phyloP scores from a whole-genome alignment of 2,797 vertebrate species.

The Geotrypetes seraphini region DNA sequence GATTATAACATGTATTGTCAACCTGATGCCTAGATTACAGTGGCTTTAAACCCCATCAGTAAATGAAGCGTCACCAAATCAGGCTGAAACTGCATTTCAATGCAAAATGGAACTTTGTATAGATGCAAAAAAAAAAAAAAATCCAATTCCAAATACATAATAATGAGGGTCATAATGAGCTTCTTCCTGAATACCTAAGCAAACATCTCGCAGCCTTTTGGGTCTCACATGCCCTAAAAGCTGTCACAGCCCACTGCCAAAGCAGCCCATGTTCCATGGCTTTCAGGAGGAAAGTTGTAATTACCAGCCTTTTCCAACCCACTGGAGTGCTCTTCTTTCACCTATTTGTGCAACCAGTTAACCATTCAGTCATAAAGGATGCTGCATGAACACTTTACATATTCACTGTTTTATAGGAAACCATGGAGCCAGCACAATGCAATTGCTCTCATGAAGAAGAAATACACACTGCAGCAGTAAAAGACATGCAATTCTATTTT shows the following conservation, averaged over 20 bases:
- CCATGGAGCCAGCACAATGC: conserved; percentile 11
- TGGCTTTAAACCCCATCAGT: neutral
- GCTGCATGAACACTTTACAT: conserved; percentile 36
- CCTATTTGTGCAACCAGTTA: conserved; percentile 25
- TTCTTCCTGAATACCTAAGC: conserved; percentile 27
- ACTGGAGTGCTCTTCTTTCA: conserved; percentile 11
- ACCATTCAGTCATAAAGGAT: conserved; percentile 24
- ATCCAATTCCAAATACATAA: conserved; percentile 18
- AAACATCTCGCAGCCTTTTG: conserved; percentile 14
- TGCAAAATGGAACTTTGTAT: neutral
- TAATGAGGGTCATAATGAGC: conserved; percentile 13
- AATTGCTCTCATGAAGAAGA: conserved; percentile 10
- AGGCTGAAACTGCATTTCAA: conserved; percentile 14
- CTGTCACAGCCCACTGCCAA: conserved; percentile 8
- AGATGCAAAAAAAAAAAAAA: conserved; percentile 29
- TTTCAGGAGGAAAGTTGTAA: conserved; percentile 6
- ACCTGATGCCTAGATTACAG: neutral
- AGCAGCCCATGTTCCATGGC: neutral
- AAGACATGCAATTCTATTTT: conserved; percentile 7
- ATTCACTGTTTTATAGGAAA: conserved; percentile 33
- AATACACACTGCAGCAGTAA: neutral
- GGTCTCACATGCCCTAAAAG: neutral
- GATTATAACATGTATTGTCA: neutral
- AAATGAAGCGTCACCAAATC: conserved; percentile 27
- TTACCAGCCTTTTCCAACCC: conserved; percentile 9